phyloP scores from a whole-genome alignment of 2,888 invertebrate genomes.

The Acheta domesticus region DNA sequence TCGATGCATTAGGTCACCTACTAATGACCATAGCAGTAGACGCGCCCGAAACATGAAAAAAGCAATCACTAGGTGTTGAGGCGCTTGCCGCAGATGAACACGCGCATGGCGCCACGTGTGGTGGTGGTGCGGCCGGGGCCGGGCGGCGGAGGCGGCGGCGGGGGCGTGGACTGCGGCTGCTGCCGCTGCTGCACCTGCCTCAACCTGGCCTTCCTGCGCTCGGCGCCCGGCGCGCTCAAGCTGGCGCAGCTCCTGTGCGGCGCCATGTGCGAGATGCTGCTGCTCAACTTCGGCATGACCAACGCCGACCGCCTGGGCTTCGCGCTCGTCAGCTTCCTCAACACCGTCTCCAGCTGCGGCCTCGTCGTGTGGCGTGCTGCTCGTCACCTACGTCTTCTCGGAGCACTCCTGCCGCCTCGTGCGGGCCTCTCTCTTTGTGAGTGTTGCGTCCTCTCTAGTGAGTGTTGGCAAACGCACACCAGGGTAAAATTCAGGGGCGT shows the following conservation, averaged over 20 bases:
- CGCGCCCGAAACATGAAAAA: too few relatives aligned
- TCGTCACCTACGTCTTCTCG: conserved; percentile 75
- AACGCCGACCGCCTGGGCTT: conserved; percentile 71
- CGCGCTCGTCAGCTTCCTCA: conserved; percentile 75
- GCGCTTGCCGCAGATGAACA: background rate
- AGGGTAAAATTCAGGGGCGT: too few relatives aligned
- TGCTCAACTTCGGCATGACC: conserved; percentile 73
- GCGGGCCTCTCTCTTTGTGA: conserved; percentile 78
- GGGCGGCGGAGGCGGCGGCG: conserved; percentile 46
- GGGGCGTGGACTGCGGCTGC: conserved; percentile 68
- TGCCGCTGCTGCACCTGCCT: conserved; percentile 76
- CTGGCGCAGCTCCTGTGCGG: conserved; percentile 57
- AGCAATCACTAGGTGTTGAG: too few relatives aligned
- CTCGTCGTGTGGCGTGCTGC: conserved; percentile 70
- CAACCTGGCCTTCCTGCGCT: conserved; percentile 70
- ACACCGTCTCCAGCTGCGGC: conserved; percentile 75
- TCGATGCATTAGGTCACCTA: too few relatives aligned
- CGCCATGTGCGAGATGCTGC: conserved; percentile 74
- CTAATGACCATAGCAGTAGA: too few relatives aligned
- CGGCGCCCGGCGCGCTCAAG: conserved; percentile 70
- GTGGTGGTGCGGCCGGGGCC: conserved; percentile 27
- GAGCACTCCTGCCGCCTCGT: conserved; percentile 71
- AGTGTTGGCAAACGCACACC: background rate
- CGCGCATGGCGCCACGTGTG: background rate
- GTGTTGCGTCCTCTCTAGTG: conserved; percentile 50